phyloP scores from a whole-genome alignment of 2,888 invertebrate genomes.

The Chorisops tibialis region DNA sequence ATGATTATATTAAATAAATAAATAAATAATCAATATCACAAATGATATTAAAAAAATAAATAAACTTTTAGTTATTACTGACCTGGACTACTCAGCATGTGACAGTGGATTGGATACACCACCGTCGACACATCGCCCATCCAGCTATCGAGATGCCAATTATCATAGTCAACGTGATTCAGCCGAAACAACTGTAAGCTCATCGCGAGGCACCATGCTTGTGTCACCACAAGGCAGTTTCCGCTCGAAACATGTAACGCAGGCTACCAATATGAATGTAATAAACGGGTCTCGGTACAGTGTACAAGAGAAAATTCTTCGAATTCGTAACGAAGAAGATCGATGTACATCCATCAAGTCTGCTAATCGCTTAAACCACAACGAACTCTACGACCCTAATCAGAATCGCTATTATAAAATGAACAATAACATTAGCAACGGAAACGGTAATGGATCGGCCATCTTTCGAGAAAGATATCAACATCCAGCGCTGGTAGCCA shows the following conservation, averaged over 20 bases:
- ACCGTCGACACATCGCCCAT: slow-evolving; percentile 52
- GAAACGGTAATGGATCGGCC: slow-evolving; percentile 41
- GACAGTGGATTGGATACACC: slow-evolving; percentile 53
- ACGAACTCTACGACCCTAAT: slow-evolving; percentile 48
- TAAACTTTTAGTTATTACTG: slow-evolving; percentile 57
- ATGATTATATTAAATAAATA: too few species aligned
- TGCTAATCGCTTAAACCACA: slow-evolving; percentile 45
- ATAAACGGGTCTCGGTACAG: slow-evolving; percentile 47
- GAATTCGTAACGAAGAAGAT: slow-evolving; percentile 51
- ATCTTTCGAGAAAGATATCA: slow-evolving; percentile 50
- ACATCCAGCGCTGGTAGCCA: slow-evolving; percentile 50
- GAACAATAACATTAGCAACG: slow-evolving; percentile 40
- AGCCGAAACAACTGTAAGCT: slow-evolving; percentile 48
- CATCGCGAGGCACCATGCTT: slow-evolving; percentile 49
- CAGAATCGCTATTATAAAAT: slow-evolving; percentile 49
- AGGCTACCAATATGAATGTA: slow-evolving; percentile 36
- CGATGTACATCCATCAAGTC: slow-evolving; percentile 46
- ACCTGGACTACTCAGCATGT: slow-evolving; percentile 58
- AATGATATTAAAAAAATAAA: too few species aligned
- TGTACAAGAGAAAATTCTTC: slow-evolving; percentile 49
- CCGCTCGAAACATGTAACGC: slow-evolving; percentile 43
- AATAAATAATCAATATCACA: not conserved
- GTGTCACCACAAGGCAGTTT: slow-evolving; percentile 50
- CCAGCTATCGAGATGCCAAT: slow-evolving; percentile 49
- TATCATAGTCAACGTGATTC: slow-evolving; percentile 44